These are phyloP conservation scores for Notothenia coriiceps DNA, from an alignment of 2,113 vertebrate genomes.

Conservation along the genomic window DNA sequence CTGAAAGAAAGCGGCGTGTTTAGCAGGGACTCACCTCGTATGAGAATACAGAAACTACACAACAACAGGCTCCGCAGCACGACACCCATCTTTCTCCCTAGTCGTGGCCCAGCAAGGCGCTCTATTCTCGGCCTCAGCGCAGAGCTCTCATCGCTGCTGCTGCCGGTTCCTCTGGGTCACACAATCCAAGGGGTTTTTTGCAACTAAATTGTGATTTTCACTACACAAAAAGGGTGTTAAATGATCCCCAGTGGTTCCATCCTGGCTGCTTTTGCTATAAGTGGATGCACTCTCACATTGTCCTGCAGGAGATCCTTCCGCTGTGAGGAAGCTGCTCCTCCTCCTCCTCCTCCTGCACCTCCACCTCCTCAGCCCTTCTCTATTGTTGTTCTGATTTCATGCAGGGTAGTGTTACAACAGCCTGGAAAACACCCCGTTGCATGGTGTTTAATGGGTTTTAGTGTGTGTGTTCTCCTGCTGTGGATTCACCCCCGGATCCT, in stretches of 20 bases:
- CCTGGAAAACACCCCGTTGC: neutral
- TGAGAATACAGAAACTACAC: slow-evolving; percentile 89
- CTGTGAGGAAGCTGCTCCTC: slow-evolving; percentile 71
- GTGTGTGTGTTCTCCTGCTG: no score
- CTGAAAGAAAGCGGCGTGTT: no score
- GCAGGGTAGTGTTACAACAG: slow-evolving; percentile 30
- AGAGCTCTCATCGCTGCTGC: slow-evolving; percentile 67
- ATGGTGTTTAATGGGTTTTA: no score
- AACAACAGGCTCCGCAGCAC: slow-evolving; percentile 90
- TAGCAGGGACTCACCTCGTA: slow-evolving; percentile 86
- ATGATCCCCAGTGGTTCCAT: slow-evolving; percentile 65
- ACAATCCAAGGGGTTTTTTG: no score
- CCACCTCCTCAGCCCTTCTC: slow-evolving; percentile 23
- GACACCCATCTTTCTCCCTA: slow-evolving; percentile 89
- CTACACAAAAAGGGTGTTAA: neutral
- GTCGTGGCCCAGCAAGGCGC: slow-evolving; percentile 38
- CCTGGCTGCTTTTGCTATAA: slow-evolving; percentile 38
- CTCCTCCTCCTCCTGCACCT: slow-evolving; percentile 23
- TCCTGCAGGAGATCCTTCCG: slow-evolving; percentile 83
- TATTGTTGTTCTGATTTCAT: slow-evolving; percentile 72
- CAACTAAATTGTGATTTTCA: no score
- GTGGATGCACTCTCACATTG: slow-evolving; percentile 74
- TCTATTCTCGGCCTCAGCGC: slow-evolving; percentile 65
- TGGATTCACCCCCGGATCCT: no score
- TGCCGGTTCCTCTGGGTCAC: slow-evolving; percentile 33